Percentiles rank a stretch among this genome's conserved stretches.
phyloP scores from a whole-genome alignment of 2,113 vertebrate genomes.

The Petrocephalus microphthalmus region DNA sequence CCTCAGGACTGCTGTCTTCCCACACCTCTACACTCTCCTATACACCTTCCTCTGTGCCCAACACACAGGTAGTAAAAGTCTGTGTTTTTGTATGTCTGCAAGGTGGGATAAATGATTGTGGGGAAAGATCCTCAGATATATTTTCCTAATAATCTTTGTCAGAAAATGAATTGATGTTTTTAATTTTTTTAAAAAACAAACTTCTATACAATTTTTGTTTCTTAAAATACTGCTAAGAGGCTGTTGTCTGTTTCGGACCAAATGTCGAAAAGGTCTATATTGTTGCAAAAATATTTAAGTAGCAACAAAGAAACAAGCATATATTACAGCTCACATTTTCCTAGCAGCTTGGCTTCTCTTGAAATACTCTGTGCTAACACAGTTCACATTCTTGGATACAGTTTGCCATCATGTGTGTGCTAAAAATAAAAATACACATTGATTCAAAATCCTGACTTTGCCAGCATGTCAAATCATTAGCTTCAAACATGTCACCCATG shows the following conservation, averaged over 20 bases:
- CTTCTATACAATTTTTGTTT: not conserved
- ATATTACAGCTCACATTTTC: not conserved
- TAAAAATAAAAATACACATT: no score
- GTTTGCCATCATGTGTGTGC: no score
- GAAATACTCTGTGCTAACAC: not conserved
- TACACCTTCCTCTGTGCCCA: not conserved
- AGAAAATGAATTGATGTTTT: not conserved
- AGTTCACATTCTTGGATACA: no score
- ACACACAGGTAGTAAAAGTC: not conserved
- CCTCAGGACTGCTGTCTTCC: conserved; percentile 15
- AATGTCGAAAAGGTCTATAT: not conserved
- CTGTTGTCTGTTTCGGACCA: not conserved
- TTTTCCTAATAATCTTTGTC: not conserved
- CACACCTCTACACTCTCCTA: not conserved
- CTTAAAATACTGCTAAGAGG: not conserved
- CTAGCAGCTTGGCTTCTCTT: not conserved
- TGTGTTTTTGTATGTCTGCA: not conserved
- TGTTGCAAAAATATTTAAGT: not conserved
- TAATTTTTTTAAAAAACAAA: not conserved
- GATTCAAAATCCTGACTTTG: no score
- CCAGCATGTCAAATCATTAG: no score
- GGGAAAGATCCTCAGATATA: not conserved
- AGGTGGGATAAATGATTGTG: not conserved
- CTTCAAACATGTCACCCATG: no score
- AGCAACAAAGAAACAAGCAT: not conserved